phyloP scores from a whole-genome alignment of 2,797 vertebrate genomes.

The Tauraco hartlaubi region DNA sequence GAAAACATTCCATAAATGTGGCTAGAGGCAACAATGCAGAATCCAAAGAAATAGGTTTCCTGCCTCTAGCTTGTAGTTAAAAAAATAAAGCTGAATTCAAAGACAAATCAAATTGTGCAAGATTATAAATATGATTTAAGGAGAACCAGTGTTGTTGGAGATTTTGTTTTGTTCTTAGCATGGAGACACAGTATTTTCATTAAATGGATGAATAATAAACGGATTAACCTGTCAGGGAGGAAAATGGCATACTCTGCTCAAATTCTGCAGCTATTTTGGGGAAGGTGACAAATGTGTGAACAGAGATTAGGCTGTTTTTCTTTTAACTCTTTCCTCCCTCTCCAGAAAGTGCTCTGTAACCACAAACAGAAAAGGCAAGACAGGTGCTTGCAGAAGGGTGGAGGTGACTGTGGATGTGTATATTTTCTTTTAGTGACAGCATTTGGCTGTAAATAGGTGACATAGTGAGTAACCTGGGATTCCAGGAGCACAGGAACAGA shows the following conservation, averaged over 20 bases:
- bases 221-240: slow-evolving; percentile 62
- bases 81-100: slow-evolving; percentile 42
- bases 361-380: background rate
- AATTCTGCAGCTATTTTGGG: slow-evolving; percentile 49
- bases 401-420: background rate
- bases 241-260: slow-evolving; percentile 34
- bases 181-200: slow-evolving; percentile 46
- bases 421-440: background rate
- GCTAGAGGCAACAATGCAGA: slow-evolving; percentile 28
- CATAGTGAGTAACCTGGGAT: background rate
- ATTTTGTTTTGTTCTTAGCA: slow-evolving; percentile 45
- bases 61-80: background rate
- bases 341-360: background rate
- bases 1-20: slow-evolving; percentile 47
- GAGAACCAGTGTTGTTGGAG: background rate
- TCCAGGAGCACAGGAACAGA: background rate
- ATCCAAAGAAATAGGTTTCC: slow-evolving; percentile 22
- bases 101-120: slow-evolving; percentile 6
- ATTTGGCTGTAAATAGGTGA: background rate
- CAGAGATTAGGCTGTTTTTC: slow-evolving; percentile 41
- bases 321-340: slow-evolving; percentile 17
- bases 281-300: slow-evolving; percentile 26
- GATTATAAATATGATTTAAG: slow-evolving; percentile 32
- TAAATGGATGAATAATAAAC: slow-evolving; percentile 59
- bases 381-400: background rate